A percentile compares a stretch with the other conserved stretches of the same genome.
phyloP scores from a whole-genome alignment of 2,113 vertebrate genomes.

The Zapornia atra region DNA sequence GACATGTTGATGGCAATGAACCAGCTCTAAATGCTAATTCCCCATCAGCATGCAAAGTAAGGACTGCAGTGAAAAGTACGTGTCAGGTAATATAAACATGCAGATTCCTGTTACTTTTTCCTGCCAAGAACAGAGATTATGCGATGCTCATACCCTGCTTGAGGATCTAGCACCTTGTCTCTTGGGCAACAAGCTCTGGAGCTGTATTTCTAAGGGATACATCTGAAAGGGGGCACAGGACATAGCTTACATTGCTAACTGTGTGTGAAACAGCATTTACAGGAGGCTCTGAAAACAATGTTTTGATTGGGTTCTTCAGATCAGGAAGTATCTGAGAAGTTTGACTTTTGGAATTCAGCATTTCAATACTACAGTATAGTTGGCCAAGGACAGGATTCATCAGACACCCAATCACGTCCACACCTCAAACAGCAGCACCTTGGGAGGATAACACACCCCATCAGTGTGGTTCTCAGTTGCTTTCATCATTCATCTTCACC shows the following conservation, averaged over 20 bases:
- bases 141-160: neutral
- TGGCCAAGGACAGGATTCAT: neutral
- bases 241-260: neutral
- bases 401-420: neutral
- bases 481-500: neutral
- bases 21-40: neutral
- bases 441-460: neutral
- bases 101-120: neutral
- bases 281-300: neutral
- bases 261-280: neutral
- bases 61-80: neutral
- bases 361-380: neutral
- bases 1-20: neutral
- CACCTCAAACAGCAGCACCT: neutral
- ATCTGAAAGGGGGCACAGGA: neutral
- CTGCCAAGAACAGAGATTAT: neutral
- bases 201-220: neutral
- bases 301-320: neutral
- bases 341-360: neutral
- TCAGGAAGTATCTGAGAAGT: neutral
- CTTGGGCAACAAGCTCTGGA: neutral
- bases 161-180: neutral
- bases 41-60: neutral
- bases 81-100: neutral
- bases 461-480: neutral